Evolutionary conservation across 2,888 invertebrate genomes (phyloP), one percentile per base, ranked within the genome.

Genomic region (Macaria liturata): DNA sequence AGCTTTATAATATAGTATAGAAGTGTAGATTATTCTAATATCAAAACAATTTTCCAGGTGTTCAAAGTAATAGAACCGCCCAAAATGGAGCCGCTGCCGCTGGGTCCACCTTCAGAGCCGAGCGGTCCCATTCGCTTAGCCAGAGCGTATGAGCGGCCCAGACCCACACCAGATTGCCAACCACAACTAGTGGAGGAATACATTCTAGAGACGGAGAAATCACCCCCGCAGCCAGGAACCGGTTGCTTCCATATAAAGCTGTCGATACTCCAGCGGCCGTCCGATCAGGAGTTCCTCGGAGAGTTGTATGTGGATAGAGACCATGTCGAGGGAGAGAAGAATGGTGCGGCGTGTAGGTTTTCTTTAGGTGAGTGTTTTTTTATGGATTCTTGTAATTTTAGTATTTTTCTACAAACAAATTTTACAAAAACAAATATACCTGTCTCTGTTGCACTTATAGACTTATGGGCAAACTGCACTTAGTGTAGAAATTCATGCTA

Each of bases 291-390:
- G 88, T 98, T 96, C 88, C 93, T 97, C 64, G 98, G 98, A 32
- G 97, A 98, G 84, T 92, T 98, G 53, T 98, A 97, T 84, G 95
- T 98, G 55, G 97, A 98, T 84, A 93, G 96, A 70, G 97, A 98
- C 81, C 95, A 95, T 80, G 94, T 94, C 49, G 95, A 95, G 69
- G 95, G 95, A 3, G 94, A 95, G 78, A 93, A 89, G 61, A 95
- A 97, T 81, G 97, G 97, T 30, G 95, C 96, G 49, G 95, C 96
- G 4, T 97, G 97, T 91, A 94, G 96, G 88, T 97, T 95, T 86
- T 92, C 94, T 7, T 84, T 95, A 77, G 94, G 94, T 89, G 70
- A 56, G 74, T 78, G 1, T 39, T 20, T 20, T n/a, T n/a, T n/a
- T n/a, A n/a, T n/a, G n/a, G n/a, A n/a, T n/a, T n/a, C n/a, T n/a